These are phyloP conservation scores for Mesorhabditis sp. DNA, from an alignment of 2,888 invertebrate genomes.

Conservation along the genomic window DNA sequence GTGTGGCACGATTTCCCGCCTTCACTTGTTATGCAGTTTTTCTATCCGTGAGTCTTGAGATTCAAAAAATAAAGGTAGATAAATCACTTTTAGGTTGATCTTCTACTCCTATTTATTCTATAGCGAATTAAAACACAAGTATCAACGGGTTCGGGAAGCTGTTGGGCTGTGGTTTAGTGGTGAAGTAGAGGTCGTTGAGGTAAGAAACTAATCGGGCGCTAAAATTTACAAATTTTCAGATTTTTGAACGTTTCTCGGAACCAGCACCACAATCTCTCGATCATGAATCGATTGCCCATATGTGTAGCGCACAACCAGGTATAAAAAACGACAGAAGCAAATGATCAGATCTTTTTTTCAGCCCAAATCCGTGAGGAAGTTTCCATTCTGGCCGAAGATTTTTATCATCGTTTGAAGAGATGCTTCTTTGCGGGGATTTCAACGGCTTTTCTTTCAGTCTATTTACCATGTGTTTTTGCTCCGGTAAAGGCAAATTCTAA, in stretches of 20 bases:
- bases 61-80: background rate
- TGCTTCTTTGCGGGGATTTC: constrained; percentile 77
- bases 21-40: constrained; percentile 77
- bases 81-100: constrained; percentile 16
- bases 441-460: constrained; percentile 81
- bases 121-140: constrained; percentile 22
- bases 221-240: constrained; percentile 13
- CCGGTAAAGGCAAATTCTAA: constrained; percentile 65
- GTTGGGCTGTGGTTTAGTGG: constrained; percentile 15
- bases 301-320: constrained; percentile 41
- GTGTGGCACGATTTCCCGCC: constrained; percentile 74
- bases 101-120: constrained; percentile 18
- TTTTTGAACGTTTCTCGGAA: constrained; percentile 24
- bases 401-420: constrained; percentile 82
- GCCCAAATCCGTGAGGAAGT: constrained; percentile 74
- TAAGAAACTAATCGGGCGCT: constrained; percentile 8
- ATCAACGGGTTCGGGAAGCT: constrained; percentile 11
- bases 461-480: constrained; percentile 83
- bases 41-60: constrained; percentile 77
- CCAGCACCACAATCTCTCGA: constrained; percentile 35
- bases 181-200: constrained; percentile 18
- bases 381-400: constrained; percentile 77
- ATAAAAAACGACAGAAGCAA: background rate
- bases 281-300: constrained; percentile 40
- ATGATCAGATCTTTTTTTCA: constrained; percentile 34